Base-by-base conservation (phyloP, 2,888 invertebrate genomes). In the Cheilosia variabilis region DNA sequence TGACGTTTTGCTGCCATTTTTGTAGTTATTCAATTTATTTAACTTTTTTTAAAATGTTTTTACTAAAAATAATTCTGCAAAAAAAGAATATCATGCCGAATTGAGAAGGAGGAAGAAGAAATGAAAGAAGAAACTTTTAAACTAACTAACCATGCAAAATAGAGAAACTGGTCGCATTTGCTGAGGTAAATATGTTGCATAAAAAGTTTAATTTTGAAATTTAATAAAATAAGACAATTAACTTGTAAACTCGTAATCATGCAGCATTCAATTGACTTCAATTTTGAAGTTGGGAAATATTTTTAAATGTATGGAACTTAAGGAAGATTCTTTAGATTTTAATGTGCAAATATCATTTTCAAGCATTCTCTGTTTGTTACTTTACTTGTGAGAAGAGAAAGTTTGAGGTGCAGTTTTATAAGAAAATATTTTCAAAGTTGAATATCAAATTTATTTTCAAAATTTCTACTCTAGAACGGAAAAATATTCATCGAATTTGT, bases 291-390 rank as follows among this genome's bases (percentile, higher is more conserved):
- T 37, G 13, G 13, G 13, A 37, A 37, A 37, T 37, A 37, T 13
- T 13, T 37, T 37, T 37, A 37, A 66, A 66, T n/a, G 22, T 17
- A 37, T 17, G 17, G 34, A 60, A 65, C 19, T 9, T 37, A 47
- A 50, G 43, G 10, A 2, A 31, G 45, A 9, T 31, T n/a, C 13
- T 19, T 55, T 15, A 10, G 15, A 73, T 22, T 62, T 31, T 22
- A 75, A 80, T 76, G 86, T 86, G 86, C 76, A 63, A 41, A 22
- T 45, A 72, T 80, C 86, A 81, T 76, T 72, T 86, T 76, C 76
- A 66, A 43, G 50, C 45, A 43, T 47, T 68, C 52, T 57, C 2
- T 17, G 9, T 7, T 47, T 6, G 1, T 17, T 19, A 7, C 27
- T 5, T n/a, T 45, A 9, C 31, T 73, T 41, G 27, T 10, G 76